Conservation (phyloP, 2,113 vertebrate species). For the Dinomys branickii region DNA sequence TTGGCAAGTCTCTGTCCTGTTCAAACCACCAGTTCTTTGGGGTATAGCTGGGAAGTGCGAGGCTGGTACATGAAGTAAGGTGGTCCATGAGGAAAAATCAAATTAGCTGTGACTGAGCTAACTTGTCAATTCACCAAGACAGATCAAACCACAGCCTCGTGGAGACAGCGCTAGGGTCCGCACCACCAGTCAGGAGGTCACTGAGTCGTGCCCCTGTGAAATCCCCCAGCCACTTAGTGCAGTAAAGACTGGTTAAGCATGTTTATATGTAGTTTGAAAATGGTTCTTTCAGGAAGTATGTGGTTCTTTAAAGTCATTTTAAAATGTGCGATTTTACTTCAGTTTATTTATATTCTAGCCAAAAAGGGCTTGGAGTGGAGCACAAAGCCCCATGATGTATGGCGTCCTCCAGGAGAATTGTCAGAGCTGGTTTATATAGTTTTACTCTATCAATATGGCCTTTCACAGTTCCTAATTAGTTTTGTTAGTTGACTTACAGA, state of each 20-base stretch:
- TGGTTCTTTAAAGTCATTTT: constrained; percentile 85
- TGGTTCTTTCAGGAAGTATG: constrained; percentile 84
- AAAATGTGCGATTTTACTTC: constrained; percentile 83
- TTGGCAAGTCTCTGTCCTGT: background rate
- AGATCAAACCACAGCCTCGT: background rate
- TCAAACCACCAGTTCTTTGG: background rate
- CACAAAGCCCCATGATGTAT: constrained; percentile 79
- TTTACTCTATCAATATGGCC: constrained; percentile 84
- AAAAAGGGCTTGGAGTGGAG: constrained; percentile 62
- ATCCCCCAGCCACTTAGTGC: constrained; percentile 69
- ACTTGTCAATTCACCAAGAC: constrained; percentile 9
- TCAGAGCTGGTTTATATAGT: constrained; percentile 82
- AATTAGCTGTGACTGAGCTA: constrained; percentile 2
- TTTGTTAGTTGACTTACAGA: constrained; percentile 85
- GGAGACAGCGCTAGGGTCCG: background rate
- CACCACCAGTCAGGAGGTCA: constrained; percentile 55
- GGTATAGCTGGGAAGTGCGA: background rate
- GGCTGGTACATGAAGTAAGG: background rate
- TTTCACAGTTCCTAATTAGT: constrained; percentile 87
- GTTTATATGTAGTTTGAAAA: constrained; percentile 86
- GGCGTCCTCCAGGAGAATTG: constrained; percentile 82
- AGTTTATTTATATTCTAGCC: constrained; percentile 84
- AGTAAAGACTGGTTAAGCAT: constrained; percentile 85
- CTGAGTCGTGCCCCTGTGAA: constrained; percentile 63
- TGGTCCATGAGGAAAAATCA: background rate